Conservation (phyloP, 2,888 invertebrate species). For the Muscina levida region DNA sequence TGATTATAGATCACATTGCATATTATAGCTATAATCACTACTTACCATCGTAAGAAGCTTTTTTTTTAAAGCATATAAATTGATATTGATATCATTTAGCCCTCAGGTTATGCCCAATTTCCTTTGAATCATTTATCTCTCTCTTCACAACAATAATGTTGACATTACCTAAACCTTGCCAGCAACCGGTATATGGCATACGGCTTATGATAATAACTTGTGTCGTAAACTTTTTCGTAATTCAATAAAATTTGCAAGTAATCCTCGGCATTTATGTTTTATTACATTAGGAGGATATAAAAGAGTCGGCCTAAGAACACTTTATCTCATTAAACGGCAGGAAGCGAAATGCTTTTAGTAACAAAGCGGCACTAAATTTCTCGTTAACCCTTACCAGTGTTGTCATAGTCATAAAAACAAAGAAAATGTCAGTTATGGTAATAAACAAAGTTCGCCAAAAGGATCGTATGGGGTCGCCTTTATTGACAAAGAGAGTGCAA, state of each 20-base stretch:
- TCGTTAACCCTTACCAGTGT: too few relatives aligned
- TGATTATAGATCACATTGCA: too few relatives aligned
- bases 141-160: too few relatives aligned
- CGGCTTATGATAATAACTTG: neutral
- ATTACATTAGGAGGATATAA: neutral
- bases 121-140: neutral
- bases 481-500: neutral
- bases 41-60: too few relatives aligned
- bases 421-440: neutral
- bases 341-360: too few relatives aligned
- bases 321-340: neutral
- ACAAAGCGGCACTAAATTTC: too few relatives aligned
- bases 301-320: neutral
- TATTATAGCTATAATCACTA: too few relatives aligned
- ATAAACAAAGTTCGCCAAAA: neutral
- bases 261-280: neutral
- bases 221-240: neutral
- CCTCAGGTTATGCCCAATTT: too few relatives aligned
- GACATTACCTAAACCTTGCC: neutral
- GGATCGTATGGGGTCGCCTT: too few relatives aligned
- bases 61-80: too few relatives aligned
- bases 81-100: too few relatives aligned
- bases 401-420: neutral
- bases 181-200: neutral
- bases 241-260: neutral